Evolutionary conservation across 2,113 vertebrate species (phyloP).

Genomic region (Piaya cayana): DNA sequence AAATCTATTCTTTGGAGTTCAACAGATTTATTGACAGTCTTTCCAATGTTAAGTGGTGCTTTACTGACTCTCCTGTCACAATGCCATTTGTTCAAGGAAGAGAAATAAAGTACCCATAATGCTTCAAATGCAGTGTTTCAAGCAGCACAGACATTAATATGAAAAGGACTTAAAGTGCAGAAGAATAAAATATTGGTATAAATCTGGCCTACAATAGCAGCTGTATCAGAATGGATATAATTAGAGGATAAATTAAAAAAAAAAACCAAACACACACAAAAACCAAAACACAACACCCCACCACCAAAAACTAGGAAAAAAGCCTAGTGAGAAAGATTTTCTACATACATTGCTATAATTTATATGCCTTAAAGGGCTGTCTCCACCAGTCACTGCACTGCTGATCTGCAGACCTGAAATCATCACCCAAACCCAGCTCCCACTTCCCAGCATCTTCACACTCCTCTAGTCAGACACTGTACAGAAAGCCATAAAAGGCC

Average conservation of each 20-base stretch:
- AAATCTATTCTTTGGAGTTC: not conserved
- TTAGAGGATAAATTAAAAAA: not conserved
- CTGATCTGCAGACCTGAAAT: not conserved
- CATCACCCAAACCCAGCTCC: not conserved
- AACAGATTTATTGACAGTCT: not conserved
- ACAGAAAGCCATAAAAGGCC: rapidly evolving
- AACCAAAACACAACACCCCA: no score
- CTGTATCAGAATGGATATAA: not conserved
- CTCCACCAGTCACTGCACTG: not conserved
- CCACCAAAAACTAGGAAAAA: not conserved
- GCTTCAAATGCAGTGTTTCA: not conserved
- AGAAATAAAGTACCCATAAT: not conserved
- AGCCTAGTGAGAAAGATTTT: not conserved
- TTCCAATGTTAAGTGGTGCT: not conserved
- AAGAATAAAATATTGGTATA: not conserved
- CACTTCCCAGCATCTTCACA: not conserved
- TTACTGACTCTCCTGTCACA: not conserved
- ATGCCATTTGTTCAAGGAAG: not conserved
- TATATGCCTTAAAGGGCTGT: not conserved
- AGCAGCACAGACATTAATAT: not conserved
- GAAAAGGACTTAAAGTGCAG: not conserved
- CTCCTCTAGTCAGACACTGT: rapidly evolving
- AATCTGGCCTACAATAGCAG: not conserved
- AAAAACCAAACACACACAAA: not conserved
- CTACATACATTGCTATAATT: not conserved